Base-by-base conservation (phyloP, 2,888 invertebrate species). In the Crossocerus cetratus region DNA sequence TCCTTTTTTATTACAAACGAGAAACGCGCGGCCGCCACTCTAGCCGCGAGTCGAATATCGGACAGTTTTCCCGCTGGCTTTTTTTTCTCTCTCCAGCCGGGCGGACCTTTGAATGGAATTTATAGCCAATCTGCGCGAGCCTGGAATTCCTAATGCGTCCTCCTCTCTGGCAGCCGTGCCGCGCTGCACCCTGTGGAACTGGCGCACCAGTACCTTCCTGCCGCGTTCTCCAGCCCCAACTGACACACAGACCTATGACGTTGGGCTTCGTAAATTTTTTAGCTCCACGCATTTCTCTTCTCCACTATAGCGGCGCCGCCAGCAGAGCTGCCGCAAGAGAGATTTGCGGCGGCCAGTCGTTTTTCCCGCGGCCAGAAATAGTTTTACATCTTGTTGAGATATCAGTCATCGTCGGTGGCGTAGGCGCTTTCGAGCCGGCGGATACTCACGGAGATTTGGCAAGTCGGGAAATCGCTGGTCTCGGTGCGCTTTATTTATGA, bases 71-170 rank as follows among this genome's bases (percentile, higher is more conserved):
- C 16, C 18, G 57, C n/a, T 32, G 18, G 22, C 13, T n/a, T 22
- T 60, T 49, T 59, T 59, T 32, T 32, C 32, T 8, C 32, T 32
- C 32, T 8, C 32, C 32, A 32, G n/a, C n/a, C 18, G 3, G 45
- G 2, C 3, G 18, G 21, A n/a, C 14, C 60, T 8, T 60, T n/a
- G 60, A 60, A 45, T 22, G 49, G 49, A 60, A 60, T 60, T 60
- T 60, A 45, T 60, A 49, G 45, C 22, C 32, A 22, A 49, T 49
- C 22, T 44, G 21, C 21, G 60, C 18, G 22, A 49, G 43, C 18
- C 44, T 59, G 21, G 44, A 60, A 60, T 60, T 21, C 44, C 45
- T 49, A n/a, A 14, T 21, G 22, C n/a, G 49, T 21, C 2, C 3
- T 57, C 16, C 16, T 49, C n/a, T 16, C 16, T 16, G n/a, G n/a